Conservation (phyloP, 1,140 invertebrate genomes). For the Coboldia fuscipes region DNA sequence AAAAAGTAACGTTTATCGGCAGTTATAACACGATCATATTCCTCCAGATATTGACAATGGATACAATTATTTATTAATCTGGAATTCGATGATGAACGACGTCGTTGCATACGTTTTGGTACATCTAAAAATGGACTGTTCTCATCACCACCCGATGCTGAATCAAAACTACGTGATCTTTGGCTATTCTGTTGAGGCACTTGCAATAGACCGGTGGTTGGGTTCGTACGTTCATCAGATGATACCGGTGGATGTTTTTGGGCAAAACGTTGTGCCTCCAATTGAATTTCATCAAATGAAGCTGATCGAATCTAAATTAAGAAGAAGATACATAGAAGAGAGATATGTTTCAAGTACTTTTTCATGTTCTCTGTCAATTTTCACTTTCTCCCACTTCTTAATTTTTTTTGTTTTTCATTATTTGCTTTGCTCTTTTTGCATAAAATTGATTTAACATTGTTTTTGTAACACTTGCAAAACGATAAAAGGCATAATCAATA, state of each 20-base stretch:
- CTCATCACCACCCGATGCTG: conserved; percentile 37
- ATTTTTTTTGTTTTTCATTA: too few relatives aligned
- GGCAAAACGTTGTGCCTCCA: conserved; percentile 40
- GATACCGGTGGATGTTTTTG: conserved; percentile 21
- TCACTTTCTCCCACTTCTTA: too few relatives aligned
- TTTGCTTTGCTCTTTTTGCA: too few relatives aligned
- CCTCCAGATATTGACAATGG: conserved; percentile 38
- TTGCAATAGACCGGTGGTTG: conserved; percentile 28
- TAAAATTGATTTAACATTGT: too few relatives aligned
- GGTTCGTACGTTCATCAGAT: conserved; percentile 20
- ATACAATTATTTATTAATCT: conserved; percentile 37
- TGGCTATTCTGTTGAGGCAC: conserved; percentile 42
- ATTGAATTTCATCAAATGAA: conserved; percentile 70
- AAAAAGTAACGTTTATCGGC: conserved; percentile 17
- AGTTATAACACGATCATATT: conserved; percentile 31
- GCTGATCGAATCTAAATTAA: conserved; percentile 38
- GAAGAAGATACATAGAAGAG: too few relatives aligned
- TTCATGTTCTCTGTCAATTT: too few relatives aligned
- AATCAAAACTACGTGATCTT: conserved; percentile 56
- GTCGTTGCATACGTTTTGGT: conserved; percentile 34
- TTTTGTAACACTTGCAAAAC: too few relatives aligned
- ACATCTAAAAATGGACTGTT: conserved; percentile 41
- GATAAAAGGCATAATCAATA: too few relatives aligned
- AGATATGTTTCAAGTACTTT: too few relatives aligned
- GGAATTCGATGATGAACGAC: conserved; percentile 32